A percentile compares a stretch with the other conserved stretches of the same genome.
Evolutionary conservation across 2,888 invertebrate species (phyloP).

Genomic region (Acronicta leporina): DNA sequence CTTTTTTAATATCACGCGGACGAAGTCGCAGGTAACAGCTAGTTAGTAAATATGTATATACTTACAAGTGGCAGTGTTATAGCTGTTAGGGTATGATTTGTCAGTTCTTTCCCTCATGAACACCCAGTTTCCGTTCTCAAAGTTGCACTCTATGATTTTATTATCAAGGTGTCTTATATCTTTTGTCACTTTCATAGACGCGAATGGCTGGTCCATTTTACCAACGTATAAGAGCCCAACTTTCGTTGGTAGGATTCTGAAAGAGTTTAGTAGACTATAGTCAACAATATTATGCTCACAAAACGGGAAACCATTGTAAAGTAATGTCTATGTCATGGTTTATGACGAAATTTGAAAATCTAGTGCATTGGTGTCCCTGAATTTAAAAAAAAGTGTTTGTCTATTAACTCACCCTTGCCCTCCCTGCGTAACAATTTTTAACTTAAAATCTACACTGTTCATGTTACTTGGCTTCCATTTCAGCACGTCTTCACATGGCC

Average conservation of each 20-base stretch:
- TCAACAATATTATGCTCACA: no score
- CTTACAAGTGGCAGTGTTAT: constrained; percentile 93
- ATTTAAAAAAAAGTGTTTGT: background rate
- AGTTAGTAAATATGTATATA: no score
- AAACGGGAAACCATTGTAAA: no score
- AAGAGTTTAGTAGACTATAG: no score
- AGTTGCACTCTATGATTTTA: constrained; percentile 98
- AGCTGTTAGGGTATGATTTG: constrained; percentile 98
- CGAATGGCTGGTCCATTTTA: constrained; percentile 91
- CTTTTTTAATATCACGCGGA: no score
- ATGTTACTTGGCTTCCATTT: constrained; percentile 99
- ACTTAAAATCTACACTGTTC: constrained; percentile 98
- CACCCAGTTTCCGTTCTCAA: constrained; percentile 94
- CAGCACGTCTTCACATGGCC: constrained; percentile 94
- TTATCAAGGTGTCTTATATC: constrained; percentile 94
- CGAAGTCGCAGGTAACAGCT: no score
- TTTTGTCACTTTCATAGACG: constrained; percentile 93
- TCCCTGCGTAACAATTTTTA: constrained; percentile 93
- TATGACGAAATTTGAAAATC: no score
- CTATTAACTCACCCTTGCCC: constrained; percentile 91
- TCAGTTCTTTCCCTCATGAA: constrained; percentile 99
- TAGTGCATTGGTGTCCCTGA: no score
- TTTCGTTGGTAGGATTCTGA: constrained; percentile 91
- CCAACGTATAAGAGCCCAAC: constrained; percentile 95
- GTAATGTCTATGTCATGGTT: no score